phyloP scores from a whole-genome alignment of 2,797 vertebrate genomes.

The Meda fulgida region DNA sequence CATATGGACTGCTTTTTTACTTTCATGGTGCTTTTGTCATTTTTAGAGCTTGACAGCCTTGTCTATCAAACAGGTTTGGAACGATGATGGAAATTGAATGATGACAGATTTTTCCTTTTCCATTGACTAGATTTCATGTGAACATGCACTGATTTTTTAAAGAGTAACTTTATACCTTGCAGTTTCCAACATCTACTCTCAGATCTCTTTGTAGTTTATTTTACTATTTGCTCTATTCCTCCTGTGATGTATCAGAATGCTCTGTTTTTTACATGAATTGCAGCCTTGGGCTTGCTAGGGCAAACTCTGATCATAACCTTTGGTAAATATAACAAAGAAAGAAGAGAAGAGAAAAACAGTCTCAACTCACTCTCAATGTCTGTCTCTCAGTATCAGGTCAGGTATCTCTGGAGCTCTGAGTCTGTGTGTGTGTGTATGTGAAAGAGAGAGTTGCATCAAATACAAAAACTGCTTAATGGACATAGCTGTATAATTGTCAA shows the following conservation, averaged over 20 bases:
- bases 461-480: neutral
- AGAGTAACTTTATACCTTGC: neutral
- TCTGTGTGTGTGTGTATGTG: conserved; percentile 31
- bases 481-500: no score
- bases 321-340: conserved; percentile 1
- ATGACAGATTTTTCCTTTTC: neutral
- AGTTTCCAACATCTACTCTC: neutral
- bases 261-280: neutral
- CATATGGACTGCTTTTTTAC: neutral
- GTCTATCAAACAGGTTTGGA: neutral
- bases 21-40: neutral
- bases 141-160: neutral
- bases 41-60: neutral
- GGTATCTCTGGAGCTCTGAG: neutral
- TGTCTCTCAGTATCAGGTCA: neutral
- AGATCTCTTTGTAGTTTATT: neutral
- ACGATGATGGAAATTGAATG: neutral
- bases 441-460: neutral
- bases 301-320: conserved; percentile 15
- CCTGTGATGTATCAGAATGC: conserved; percentile 1
- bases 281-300: conserved; percentile 11
- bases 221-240: neutral
- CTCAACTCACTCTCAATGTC: neutral
- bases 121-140: neutral
- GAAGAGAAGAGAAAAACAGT: conserved; percentile 10